phyloP scores from a whole-genome alignment of 2,888 invertebrate genomes.

The Leptinotarsa rubiginosa region DNA sequence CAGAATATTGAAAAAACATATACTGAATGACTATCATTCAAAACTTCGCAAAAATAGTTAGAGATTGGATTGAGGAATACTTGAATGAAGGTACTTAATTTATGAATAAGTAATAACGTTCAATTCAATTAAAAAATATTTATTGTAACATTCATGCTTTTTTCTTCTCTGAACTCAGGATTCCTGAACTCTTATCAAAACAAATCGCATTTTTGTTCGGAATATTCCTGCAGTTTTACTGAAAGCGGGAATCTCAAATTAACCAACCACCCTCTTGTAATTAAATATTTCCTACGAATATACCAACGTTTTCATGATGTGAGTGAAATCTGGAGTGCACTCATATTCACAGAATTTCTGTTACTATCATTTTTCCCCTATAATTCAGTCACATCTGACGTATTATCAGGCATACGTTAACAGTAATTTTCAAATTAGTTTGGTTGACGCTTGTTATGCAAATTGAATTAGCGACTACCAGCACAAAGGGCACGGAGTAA shows the following conservation, averaged over 20 bases:
- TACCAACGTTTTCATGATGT: not conserved
- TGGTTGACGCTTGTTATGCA: not conserved
- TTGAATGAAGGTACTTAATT: no score
- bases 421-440: not conserved
- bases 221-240: not conserved
- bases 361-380: not conserved
- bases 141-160: no score
- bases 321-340: not conserved
- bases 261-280: not conserved
- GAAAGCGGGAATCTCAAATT: not conserved
- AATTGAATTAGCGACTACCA: not conserved
- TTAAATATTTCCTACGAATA: not conserved
- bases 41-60: no score
- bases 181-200: no score
- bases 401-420: not conserved
- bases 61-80: no score
- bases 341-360: not conserved
- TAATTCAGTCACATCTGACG: not conserved
- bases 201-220: no score
- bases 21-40: no score
- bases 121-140: no score
- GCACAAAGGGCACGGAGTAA: not conserved
- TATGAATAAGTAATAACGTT: no score
- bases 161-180: no score
- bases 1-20: no score